Percentiles rank a stretch among this genome's conserved stretches.
phyloP scores from a whole-genome alignment of 1,140 invertebrate species.

The Brachionus rotundiformis region DNA sequence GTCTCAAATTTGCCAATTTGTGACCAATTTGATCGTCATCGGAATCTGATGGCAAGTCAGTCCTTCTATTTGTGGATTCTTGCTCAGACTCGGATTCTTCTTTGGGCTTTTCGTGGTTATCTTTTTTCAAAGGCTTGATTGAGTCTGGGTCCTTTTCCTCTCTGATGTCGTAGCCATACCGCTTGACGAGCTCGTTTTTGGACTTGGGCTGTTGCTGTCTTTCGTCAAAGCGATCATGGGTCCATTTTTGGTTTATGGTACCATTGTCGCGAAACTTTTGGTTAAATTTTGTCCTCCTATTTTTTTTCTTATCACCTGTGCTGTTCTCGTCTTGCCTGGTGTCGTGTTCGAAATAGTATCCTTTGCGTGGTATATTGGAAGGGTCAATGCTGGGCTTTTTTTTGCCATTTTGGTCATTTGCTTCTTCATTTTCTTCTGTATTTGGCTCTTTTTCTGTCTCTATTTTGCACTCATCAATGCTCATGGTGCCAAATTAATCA shows the following conservation, averaged over 20 bases:
- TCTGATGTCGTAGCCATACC: slow-evolving; percentile 48
- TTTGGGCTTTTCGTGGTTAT: background rate
- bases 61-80: background rate
- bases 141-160: slow-evolving; percentile 27
- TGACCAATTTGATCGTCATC: slow-evolving; percentile 18
- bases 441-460: background rate
- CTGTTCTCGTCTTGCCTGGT: slow-evolving; percentile 29
- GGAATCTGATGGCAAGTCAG: background rate
- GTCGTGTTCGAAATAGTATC: slow-evolving; percentile 52
- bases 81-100: background rate
- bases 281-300: background rate
- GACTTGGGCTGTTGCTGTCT: slow-evolving; percentile 40
- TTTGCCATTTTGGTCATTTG: background rate
- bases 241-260: slow-evolving; percentile 35
- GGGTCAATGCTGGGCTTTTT: slow-evolving; percentile 18
- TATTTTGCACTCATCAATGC: background rate
- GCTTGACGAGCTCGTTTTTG: slow-evolving; percentile 26
- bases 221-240: slow-evolving; percentile 43
- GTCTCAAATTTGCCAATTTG: background rate
- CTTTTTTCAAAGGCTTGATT: slow-evolving; percentile 14
- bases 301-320: background rate
- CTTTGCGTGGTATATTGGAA: slow-evolving; percentile 9
- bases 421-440: background rate
- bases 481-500: background rate
- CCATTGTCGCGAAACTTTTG: background rate